Evolutionary conservation across 2,888 invertebrate genomes (phyloP), one percentile per base, ranked within the genome.

Genomic region (Oscheius sp.): DNA sequence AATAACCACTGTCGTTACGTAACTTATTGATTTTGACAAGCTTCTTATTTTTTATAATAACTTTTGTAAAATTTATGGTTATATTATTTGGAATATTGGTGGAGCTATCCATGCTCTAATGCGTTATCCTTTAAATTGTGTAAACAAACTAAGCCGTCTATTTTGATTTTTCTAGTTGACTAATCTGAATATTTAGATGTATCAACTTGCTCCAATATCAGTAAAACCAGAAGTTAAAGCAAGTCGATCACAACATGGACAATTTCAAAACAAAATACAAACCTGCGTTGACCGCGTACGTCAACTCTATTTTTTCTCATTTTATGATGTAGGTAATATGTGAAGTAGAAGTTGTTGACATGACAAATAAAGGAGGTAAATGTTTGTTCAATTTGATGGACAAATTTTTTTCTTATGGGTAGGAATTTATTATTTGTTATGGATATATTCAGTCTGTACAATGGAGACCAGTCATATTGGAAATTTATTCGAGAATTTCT

Each of bases 381-480:
- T 69, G 68, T 8, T 63, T 80, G 9, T 75, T 82, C 56, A 77
- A 77, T 56, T 57, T 70, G 0, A 67, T 82, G 33, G 81, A 82
- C 45, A 65, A 71, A 2, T 80, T 82, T 38, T 75, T 82, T 59
- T 69, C 73, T 3, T 78, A 82, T 50, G 81, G 81, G 81, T 81
- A 1, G 51, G 64, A 17, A 1, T 50, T 44, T 49, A n/a, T 20
- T 54, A 54, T 45, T 32, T 36, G 9, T 33, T 28, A 12, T 36
- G 22, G 24, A 65, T 44, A 70, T 78, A 30, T n/a, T n/a, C 51
- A 82, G 82, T 24, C 49, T 82, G 1, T 64, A 78, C 17, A 66
- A 72, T 28, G 69, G 68, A 12, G 77, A 79, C 62, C 65, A 72
- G 24, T 67, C 77, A 20, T 83, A 83, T 59, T 83, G 83, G 83